Conservation (phyloP, 1,140 invertebrate species). For the Parasteatoda tepidariorum region DNA sequence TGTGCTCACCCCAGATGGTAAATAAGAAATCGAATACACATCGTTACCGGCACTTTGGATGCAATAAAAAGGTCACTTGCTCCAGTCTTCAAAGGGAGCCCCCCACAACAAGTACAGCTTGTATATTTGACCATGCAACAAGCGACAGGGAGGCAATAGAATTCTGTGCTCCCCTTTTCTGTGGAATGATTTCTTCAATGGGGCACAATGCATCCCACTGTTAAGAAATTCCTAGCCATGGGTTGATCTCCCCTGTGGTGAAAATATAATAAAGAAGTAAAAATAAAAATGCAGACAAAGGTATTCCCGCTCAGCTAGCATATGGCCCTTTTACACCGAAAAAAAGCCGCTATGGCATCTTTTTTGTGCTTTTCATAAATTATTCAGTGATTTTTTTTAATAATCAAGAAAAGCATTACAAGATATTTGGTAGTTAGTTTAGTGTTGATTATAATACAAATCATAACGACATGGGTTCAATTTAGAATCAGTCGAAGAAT, state of each 20-base stretch:
- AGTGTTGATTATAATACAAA: background rate
- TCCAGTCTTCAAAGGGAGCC: background rate
- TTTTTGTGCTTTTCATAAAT: too few species aligned
- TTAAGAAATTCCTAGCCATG: background rate
- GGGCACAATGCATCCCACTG: conserved; percentile 21
- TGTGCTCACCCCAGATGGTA: conserved; percentile 34
- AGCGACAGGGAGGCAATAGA: background rate
- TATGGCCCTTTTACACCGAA: background rate
- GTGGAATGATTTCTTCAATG: background rate
- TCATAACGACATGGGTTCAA: background rate
- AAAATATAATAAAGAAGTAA: background rate
- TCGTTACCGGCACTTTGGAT: conserved; percentile 31
- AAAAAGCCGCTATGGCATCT: background rate
- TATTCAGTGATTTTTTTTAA: too few species aligned
- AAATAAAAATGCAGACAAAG: background rate
- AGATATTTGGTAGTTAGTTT: background rate
- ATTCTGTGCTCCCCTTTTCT: background rate
- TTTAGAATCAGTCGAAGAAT: background rate
- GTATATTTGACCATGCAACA: conserved; percentile 13
- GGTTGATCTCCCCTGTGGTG: background rate
- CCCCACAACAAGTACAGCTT: conserved; percentile 16
- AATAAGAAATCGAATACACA: conserved; percentile 50
- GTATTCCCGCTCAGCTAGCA: background rate
- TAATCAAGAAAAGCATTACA: too few species aligned
- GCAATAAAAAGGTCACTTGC: conserved; percentile 25